Evolutionary conservation across 1,140 invertebrate genomes (phyloP).

Genomic region (Drosophila seguyi): DNA sequence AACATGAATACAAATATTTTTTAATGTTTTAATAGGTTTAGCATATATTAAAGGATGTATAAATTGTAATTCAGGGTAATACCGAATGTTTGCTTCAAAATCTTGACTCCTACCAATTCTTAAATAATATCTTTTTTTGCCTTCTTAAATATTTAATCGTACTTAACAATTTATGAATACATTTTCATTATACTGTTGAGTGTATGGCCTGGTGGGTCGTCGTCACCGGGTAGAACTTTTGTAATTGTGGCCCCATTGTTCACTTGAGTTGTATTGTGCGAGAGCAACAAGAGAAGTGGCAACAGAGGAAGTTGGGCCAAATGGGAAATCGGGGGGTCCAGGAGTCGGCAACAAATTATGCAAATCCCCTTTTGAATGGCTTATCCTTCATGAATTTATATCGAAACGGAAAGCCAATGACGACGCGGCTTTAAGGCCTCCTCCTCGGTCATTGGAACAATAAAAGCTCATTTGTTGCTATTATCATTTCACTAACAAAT

Average conservation of each 20-base stretch:
- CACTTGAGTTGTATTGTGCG: slow-evolving; percentile 44
- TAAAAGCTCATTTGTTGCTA: slow-evolving; percentile 84
- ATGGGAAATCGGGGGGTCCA: slow-evolving; percentile 16
- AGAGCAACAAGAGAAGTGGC: slow-evolving; percentile 26
- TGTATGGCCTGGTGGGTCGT: slow-evolving; percentile 3
- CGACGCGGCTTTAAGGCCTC: slow-evolving; percentile 62
- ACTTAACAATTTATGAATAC: not conserved
- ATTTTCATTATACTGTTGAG: slow-evolving; percentile 4
- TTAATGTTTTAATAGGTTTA: not conserved
- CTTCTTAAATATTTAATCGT: not conserved
- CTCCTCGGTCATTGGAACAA: slow-evolving; percentile 68
- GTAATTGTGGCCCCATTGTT: slow-evolving; percentile 61
- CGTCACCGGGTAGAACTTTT: slow-evolving; percentile 40
- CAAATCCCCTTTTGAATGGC: slow-evolving; percentile 75
- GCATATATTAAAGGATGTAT: too few species aligned
- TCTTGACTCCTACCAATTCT: too few species aligned
- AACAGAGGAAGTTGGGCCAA: slow-evolving; percentile 11
- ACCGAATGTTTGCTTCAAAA: not conserved
- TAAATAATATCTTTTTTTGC: too few species aligned
- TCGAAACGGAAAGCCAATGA: slow-evolving; percentile 71
- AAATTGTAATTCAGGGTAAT: too few species aligned
- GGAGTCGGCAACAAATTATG: slow-evolving; percentile 68
- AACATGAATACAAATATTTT: not conserved
- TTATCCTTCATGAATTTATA: slow-evolving; percentile 83
- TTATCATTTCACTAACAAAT: slow-evolving; percentile 83